These are phyloP conservation scores for Scaptomyza polygonia DNA, from an alignment of 2,888 invertebrate species.

Conservation along the genomic window DNA sequence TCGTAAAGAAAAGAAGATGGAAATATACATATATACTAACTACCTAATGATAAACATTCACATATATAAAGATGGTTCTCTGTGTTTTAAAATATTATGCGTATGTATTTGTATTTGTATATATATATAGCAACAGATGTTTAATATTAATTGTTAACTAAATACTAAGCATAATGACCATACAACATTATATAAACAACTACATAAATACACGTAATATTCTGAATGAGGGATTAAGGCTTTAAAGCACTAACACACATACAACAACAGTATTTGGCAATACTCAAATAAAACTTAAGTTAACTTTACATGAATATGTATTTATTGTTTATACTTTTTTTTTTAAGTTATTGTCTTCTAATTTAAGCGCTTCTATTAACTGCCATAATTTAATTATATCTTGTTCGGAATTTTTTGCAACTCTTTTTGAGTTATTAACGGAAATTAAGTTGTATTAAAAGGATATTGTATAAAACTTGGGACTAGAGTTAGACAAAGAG, in stretches of 20 bases:
- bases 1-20: conserved; percentile 14
- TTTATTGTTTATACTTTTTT: conserved; percentile 7
- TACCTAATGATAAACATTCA: conserved; percentile 35
- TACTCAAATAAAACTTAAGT: too few species aligned
- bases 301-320: conserved; percentile 24
- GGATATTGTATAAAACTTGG: conserved; percentile 39
- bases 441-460: conserved; percentile 34
- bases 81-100: conserved; percentile 70
- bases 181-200: conserved; percentile 27
- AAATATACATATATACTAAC: conserved; percentile 41
- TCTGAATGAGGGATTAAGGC: conserved; percentile 10
- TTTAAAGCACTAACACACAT: conserved; percentile 14
- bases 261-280: conserved; percentile 68
- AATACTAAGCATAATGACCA: conserved; percentile 76
- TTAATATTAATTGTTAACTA: conserved; percentile 70
- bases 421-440: conserved; percentile 31
- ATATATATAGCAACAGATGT: conserved; percentile 32
- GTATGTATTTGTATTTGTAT: conserved; percentile 57
- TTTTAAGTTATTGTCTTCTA: conserved; percentile 35
- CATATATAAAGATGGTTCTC: conserved; percentile 70
- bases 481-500: conserved; percentile 12
- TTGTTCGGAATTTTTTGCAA: conserved; percentile 46
- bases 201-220: conserved; percentile 6
- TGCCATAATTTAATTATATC: conserved; percentile 65
- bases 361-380: conserved; percentile 71